Base-by-base conservation (phyloP, 2,888 invertebrate genomes). In the Cremastobaeus sp. region DNA sequence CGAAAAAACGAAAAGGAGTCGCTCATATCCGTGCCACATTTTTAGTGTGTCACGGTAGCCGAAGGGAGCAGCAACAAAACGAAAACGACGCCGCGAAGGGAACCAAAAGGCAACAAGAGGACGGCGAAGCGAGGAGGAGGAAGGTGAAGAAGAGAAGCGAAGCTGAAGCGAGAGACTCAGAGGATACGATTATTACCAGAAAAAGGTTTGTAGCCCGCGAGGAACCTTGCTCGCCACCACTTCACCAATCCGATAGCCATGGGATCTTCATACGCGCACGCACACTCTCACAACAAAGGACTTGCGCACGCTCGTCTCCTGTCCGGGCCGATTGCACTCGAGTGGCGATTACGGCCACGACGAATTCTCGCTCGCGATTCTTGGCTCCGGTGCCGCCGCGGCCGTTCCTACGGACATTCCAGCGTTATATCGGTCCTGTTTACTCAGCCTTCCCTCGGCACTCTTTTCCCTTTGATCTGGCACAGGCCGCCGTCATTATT, bases 161-260 rank as follows among this genome's bases (percentile, higher is more conserved):
- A 39, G 35, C 47, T 21, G 14, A 20, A 25, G 21, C 34, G 37
- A 43, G 37, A 52, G 11, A 48, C 35, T 6, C 34, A 30, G 21
- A 41, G 57, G 70, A 50, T 57, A 60, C 73, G 69, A 64, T 77
- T 39, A 89, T 90, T 90, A 92, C 92, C 91, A 90, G 92, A 91
- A 88, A 92, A 92, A 88, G 92, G 92, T 89, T 92, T 92, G 89
- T 92, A 92, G 89, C 92, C 92, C 90, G 91, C 92, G 89, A 92
- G 90, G 89, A 92, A 92, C 90, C 92, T 92, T 89, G 91, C 91
- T 90, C 92, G 92, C 92, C 92, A 92, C 92, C 92, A 92, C 90
- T 92, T 92, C 89, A 92, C 92, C 88, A 92, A 90, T 90, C 92
- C 92, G 89, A 91, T 91, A 89, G 92, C 92, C 92, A 92, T 92